Conservation (phyloP, 2,888 invertebrate species). For the Nineta flava region DNA sequence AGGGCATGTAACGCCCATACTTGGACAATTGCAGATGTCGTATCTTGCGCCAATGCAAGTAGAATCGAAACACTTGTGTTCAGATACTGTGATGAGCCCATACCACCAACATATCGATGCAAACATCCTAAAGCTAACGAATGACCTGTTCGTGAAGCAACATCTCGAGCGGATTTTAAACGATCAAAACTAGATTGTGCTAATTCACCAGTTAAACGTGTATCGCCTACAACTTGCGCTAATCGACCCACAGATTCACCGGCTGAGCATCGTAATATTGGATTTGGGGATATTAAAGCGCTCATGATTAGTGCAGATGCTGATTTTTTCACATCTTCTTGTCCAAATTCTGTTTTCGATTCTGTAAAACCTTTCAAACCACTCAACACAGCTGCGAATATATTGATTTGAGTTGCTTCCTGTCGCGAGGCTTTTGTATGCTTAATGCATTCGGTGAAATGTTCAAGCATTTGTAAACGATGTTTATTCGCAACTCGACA, state of each 20-base stretch:
- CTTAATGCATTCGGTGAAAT: constrained; percentile 88
- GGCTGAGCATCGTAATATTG: constrained; percentile 79
- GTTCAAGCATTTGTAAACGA: constrained; percentile 91
- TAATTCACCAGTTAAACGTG: constrained; percentile 74
- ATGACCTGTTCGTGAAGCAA: constrained; percentile 71
- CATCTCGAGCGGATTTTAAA: constrained; percentile 73
- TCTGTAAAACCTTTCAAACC: constrained; percentile 81
- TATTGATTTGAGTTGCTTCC: constrained; percentile 92
- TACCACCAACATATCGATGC: constrained; percentile 88
- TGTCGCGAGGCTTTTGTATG: constrained; percentile 86
- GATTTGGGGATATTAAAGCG: constrained; percentile 57
- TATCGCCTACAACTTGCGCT: constrained; percentile 77
- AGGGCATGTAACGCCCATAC: constrained; percentile 94
- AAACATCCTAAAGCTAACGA: constrained; percentile 90
- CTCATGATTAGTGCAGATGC: constrained; percentile 66
- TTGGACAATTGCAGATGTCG: constrained; percentile 87
- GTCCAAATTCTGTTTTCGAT: constrained; percentile 68
- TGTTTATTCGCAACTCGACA: constrained; percentile 91
- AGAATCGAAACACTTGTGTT: constrained; percentile 90
- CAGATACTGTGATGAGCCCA: constrained; percentile 89
- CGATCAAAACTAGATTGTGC: constrained; percentile 82
- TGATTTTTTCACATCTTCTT: constrained; percentile 78
- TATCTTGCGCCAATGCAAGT: constrained; percentile 85
- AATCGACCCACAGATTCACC: constrained; percentile 90
- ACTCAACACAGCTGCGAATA: constrained; percentile 82